phyloP scores from a whole-genome alignment of 1,140 invertebrate genomes.

The Lepidurus apus region DNA sequence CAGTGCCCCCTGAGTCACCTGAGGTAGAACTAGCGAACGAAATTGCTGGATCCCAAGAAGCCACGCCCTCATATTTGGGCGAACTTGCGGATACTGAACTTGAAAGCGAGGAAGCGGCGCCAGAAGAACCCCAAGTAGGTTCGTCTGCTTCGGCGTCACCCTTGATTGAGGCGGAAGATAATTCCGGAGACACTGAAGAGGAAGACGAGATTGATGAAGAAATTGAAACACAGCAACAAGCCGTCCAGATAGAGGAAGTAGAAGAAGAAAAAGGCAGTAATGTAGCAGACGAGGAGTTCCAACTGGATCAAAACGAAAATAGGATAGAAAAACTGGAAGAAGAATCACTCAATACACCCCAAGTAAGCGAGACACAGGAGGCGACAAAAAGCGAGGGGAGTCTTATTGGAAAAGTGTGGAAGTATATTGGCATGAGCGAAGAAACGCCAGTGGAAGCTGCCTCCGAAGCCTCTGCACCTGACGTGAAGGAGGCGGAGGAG shows the following conservation, averaged over 20 bases:
- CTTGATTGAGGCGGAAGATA: conserved; percentile 6
- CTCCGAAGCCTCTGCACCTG: not conserved
- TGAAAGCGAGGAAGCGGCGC: too few species aligned
- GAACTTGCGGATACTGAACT: too few species aligned
- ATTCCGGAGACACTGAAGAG: not conserved
- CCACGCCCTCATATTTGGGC: not conserved
- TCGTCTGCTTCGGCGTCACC: not conserved
- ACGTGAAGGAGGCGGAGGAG: not conserved
- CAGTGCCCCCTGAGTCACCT: not conserved
- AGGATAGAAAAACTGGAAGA: not conserved
- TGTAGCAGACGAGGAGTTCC: not conserved
- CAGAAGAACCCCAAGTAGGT: not conserved
- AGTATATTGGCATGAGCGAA: conserved; percentile 29
- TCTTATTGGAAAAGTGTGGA: conserved; percentile 27
- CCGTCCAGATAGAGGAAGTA: not conserved
- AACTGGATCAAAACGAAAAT: not conserved
- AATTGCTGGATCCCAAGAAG: not conserved
- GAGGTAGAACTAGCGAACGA: not conserved
- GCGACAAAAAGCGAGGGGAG: not conserved
- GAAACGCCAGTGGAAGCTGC: conserved; percentile 7
- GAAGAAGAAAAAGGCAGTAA: conserved; percentile 1
- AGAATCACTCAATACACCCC: not conserved
- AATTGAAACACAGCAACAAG: not conserved
- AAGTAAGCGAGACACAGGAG: not conserved
- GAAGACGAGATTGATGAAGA: conserved; percentile 15